Evolutionary conservation across 2,113 vertebrate species (phyloP).

Genomic region (Coryphaenoides rupestris): DNA sequence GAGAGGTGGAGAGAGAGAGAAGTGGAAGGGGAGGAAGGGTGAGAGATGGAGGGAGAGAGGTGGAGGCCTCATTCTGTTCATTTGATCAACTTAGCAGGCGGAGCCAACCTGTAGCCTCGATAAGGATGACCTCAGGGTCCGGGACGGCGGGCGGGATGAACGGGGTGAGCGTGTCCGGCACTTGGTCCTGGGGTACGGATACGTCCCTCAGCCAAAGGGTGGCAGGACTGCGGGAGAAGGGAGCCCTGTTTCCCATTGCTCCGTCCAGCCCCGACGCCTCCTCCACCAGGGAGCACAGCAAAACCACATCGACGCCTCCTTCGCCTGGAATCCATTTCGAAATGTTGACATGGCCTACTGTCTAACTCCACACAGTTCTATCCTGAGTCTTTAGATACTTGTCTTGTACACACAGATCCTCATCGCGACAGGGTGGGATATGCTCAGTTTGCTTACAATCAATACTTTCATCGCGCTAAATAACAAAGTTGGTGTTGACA

Average conservation of each 20-base stretch:
- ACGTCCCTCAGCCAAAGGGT: slow-evolving; percentile 74
- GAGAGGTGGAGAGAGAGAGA: not conserved
- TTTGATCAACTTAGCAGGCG: not conserved
- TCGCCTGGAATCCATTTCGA: slow-evolving; percentile 42
- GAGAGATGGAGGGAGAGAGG: not conserved
- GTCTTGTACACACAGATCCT: too few relatives aligned
- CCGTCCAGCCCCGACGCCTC: slow-evolving; percentile 47
- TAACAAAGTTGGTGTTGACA: too few relatives aligned
- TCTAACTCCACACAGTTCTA: too few relatives aligned
- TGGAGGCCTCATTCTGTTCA: not conserved
- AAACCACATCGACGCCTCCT: slow-evolving; percentile 67
- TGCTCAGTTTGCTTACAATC: too few relatives aligned
- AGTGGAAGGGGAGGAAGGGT: not conserved
- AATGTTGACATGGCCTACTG: too few relatives aligned
- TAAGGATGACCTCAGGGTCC: slow-evolving; percentile 60
- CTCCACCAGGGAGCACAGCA: slow-evolving; percentile 73
- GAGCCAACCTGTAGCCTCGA: slow-evolving; percentile 76
- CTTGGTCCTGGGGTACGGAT: slow-evolving; percentile 52
- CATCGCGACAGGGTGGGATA: too few relatives aligned
- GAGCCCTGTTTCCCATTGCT: slow-evolving; percentile 30
- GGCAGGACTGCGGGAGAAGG: slow-evolving; percentile 56
- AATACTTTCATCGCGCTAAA: too few relatives aligned
- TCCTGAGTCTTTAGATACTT: too few relatives aligned
- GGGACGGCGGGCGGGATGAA: slow-evolving; percentile 60
- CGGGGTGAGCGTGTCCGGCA: slow-evolving; percentile 67